These are phyloP conservation scores for Tachina grossa DNA, from an alignment of 2,888 invertebrate genomes.

Conservation along the genomic window DNA sequence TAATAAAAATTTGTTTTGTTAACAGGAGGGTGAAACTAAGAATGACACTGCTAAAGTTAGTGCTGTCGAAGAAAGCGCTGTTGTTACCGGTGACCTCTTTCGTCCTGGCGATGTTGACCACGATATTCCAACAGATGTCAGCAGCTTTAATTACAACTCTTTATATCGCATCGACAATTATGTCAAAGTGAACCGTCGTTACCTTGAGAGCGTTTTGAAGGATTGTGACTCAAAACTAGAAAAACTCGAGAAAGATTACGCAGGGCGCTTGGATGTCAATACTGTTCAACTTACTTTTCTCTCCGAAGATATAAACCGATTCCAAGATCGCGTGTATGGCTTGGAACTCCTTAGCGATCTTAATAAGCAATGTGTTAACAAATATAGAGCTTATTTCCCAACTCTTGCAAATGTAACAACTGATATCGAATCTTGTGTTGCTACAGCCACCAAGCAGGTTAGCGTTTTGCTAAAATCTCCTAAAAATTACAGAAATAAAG, in stretches of 20 bases:
- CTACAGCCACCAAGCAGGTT: slow-evolving; percentile 11
- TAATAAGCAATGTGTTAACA: slow-evolving; percentile 65
- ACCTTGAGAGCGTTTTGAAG: background rate
- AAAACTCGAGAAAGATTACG: slow-evolving; percentile 9
- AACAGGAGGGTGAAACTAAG: no score
- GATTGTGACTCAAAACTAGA: slow-evolving; percentile 34
- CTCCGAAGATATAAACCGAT: slow-evolving; percentile 20
- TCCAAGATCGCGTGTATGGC: slow-evolving; percentile 44
- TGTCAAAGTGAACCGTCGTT: background rate
- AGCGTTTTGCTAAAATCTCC: background rate
- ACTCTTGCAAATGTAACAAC: slow-evolving; percentile 10
- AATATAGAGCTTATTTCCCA: slow-evolving; percentile 54
- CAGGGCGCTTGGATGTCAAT: slow-evolving; percentile 35
- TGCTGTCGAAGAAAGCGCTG: no score
- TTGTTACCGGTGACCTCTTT: no score
- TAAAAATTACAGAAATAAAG: slow-evolving; percentile 2
- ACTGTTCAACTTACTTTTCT: slow-evolving; percentile 31
- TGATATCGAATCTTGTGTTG: slow-evolving; percentile 45
- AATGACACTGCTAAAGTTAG: no score
- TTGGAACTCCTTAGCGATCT: slow-evolving; percentile 54
- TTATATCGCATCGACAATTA: background rate
- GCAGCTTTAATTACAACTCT: background rate
- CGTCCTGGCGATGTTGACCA: background rate
- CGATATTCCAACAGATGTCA: background rate
- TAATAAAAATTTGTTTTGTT: no score